Base-by-base conservation (phyloP, 2,888 invertebrate genomes). In the Chrysina gloriosa region DNA sequence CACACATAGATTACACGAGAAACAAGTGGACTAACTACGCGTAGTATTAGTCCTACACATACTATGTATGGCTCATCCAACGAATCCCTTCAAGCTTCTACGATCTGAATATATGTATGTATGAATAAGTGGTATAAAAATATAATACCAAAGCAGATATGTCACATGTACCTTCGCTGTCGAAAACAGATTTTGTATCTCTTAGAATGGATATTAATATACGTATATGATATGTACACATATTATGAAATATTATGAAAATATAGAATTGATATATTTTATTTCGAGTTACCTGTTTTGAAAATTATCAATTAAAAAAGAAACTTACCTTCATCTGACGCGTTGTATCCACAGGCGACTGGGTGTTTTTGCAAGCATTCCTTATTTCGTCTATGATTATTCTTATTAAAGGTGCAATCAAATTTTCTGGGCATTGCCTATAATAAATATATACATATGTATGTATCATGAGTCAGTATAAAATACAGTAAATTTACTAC, bases 351-450 rank as follows among this genome's bases (percentile, higher is more conserved):
- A 81, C 87, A 90, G 52, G 85, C 85, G 73, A 86, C 83, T 67
- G 91, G 90, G 71, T 89, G 85, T 75, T 89, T 79, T 88, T 89
- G 79, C 89, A 88, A 73, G 87, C 85, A 71, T 85, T 84, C 76
- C 86, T 86, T 74, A 90, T 89, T 82, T 91, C 91, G 73, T 90
- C 89, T 75, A 91, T 86, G 68, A 91, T 87, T 72, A 89, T 87
- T 81, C 88, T 88, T 75, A 89, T 86, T 61, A 92, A 84, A 72
- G 89, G 89, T 61, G 89, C 88, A 81, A 91, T 84, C 77, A 92
- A 84, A 78, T 87, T 86, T 74, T 85, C 84, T 39, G 92, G 92
- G 79, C 92, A 92, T 85, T 88, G 86, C 85, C 92, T 92, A 73
- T 48, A 65, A 67, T 14, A 50, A 68, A 56, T 5, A 56, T 58